A percentile compares a stretch with the other conserved stretches of the same genome.
Evolutionary conservation across 2,113 vertebrate species (phyloP).

Genomic region (Microtus oregoni): DNA sequence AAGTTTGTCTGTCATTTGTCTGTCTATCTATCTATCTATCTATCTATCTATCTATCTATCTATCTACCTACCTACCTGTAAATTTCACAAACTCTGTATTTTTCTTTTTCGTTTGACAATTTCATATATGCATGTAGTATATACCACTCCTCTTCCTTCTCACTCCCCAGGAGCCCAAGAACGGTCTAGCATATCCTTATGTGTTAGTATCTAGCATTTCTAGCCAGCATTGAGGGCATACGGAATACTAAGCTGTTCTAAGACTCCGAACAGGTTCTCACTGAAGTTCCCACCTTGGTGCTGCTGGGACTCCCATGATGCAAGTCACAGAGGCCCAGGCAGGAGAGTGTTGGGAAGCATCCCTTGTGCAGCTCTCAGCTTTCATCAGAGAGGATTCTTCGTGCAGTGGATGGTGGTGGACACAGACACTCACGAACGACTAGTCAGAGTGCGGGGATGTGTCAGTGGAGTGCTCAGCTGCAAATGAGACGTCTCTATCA

Average conservation of each 20-base stretch:
- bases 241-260: conserved; percentile 1
- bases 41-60: neutral
- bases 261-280: neutral
- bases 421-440: neutral
- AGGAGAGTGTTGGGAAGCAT: neutral
- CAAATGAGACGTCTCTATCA: neutral
- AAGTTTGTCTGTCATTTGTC: neutral
- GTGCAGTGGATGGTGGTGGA: neutral
- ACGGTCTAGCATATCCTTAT: neutral
- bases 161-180: neutral
- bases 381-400: neutral
- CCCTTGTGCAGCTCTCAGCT: neutral
- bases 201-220: neutral
- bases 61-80: too few species aligned
- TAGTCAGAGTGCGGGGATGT: neutral
- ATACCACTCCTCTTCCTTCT: neutral
- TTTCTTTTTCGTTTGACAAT: neutral
- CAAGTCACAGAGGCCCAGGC: neutral
- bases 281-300: neutral
- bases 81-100: neutral
- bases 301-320: neutral
- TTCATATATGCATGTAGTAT: neutral
- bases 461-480: neutral
- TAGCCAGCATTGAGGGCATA: neutral
- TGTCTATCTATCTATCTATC: neutral